phyloP scores from a whole-genome alignment of 2,797 vertebrate species.

The Karalla daura region DNA sequence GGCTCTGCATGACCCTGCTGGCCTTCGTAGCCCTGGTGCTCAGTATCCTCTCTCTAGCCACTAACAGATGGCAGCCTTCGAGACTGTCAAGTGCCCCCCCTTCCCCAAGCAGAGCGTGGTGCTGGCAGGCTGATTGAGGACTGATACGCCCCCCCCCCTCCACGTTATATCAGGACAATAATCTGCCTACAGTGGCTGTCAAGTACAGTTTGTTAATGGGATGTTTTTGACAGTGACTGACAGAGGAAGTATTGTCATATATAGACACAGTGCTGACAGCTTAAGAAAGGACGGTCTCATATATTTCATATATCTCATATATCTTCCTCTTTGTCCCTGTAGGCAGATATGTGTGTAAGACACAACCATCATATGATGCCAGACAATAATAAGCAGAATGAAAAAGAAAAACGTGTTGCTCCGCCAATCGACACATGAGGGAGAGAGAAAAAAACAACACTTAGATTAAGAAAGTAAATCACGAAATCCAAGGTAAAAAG shows the following conservation, averaged over 20 bases:
- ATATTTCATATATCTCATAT: too few relatives aligned
- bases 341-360: too few relatives aligned
- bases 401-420: too few relatives aligned
- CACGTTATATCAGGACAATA: background rate
- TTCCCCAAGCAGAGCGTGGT: background rate
- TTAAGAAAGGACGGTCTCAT: too few relatives aligned
- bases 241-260: background rate
- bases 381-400: too few relatives aligned
- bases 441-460: too few relatives aligned
- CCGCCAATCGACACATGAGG: too few relatives aligned
- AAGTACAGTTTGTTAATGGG: background rate
- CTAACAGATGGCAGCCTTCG: slow-evolving; percentile 37
- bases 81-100: slow-evolving; percentile 20
- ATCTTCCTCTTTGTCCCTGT: too few relatives aligned
- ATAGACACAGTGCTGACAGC: background rate
- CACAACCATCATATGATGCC: too few relatives aligned
- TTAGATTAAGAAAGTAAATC: too few relatives aligned
- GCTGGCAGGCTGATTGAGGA: slow-evolving; percentile 11
- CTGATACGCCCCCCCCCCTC: background rate
- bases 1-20: slow-evolving; percentile 86
- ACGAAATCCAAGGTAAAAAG: too few relatives aligned
- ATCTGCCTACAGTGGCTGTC: slow-evolving; percentile 2
- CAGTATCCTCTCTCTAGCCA: slow-evolving; percentile 89
- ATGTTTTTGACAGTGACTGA: background rate
- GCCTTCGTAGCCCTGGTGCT: slow-evolving; percentile 88